A percentile compares a stretch with the other conserved stretches of the same genome.
phyloP scores from a whole-genome alignment of 2,113 vertebrate species.

The Neogobius melanostomus region DNA sequence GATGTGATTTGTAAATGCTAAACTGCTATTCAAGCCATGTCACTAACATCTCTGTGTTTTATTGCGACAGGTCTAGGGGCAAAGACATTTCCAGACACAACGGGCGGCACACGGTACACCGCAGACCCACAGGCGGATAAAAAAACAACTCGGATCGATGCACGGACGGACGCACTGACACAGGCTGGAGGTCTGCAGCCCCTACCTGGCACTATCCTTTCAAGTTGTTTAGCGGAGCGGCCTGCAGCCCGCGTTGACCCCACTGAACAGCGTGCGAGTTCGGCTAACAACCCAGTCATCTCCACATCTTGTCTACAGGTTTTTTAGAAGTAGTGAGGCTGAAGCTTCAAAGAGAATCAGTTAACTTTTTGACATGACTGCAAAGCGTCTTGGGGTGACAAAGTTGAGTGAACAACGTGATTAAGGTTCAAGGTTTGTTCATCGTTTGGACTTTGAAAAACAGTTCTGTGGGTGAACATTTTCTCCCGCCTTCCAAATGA shows the following conservation, averaged over 20 bases:
- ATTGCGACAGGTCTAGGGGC: too few relatives aligned
- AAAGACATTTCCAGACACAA: too few relatives aligned
- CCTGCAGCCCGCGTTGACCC: conserved; percentile 8
- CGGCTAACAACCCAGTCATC: background rate
- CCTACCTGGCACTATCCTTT: conserved; percentile 17
- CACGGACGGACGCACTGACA: conserved; percentile 45
- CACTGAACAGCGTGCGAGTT: background rate
- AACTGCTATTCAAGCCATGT: too few relatives aligned
- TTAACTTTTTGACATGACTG: background rate
- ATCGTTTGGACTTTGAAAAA: too few relatives aligned
- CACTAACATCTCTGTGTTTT: too few relatives aligned
- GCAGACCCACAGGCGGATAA: conserved; percentile 59
- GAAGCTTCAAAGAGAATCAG: background rate
- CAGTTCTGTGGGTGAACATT: too few relatives aligned
- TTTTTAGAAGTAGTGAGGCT: background rate
- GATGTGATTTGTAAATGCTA: too few relatives aligned
- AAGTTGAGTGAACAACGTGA: too few relatives aligned
- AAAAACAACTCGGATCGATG: conserved; percentile 58
- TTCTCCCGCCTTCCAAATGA: too few relatives aligned
- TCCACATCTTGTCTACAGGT: background rate
- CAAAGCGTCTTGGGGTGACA: too few relatives aligned
- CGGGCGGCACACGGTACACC: conserved; percentile 36
- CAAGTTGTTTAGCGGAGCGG: conserved; percentile 14
- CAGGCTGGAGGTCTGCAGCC: conserved; percentile 28
- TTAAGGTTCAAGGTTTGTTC: too few relatives aligned